Conservation (phyloP, 2,113 vertebrate species). For the Megaptera novaeangliae region DNA sequence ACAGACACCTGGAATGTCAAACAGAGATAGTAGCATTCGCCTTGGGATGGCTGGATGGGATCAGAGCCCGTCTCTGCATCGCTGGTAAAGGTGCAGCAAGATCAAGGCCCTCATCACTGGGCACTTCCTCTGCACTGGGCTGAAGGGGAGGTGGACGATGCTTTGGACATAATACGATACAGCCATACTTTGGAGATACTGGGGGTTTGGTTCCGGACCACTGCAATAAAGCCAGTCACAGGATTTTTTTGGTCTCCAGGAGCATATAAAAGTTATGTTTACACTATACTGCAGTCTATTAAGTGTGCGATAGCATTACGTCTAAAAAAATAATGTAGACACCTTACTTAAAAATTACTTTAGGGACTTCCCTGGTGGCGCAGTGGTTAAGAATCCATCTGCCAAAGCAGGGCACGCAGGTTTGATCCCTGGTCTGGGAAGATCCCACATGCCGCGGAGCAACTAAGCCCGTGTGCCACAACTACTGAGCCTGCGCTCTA, state of each 20-base stretch:
- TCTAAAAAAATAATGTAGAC: too few relatives aligned
- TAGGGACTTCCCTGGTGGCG: too few relatives aligned
- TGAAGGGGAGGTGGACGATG: accelerated
- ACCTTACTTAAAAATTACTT: neutral
- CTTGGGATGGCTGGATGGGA: neutral
- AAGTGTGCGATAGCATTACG: too few relatives aligned
- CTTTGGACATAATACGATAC: neutral
- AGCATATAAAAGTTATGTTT: neutral
- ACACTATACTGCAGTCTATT: neutral
- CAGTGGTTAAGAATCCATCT: neutral
- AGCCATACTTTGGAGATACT: neutral
- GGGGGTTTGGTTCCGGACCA: neutral
- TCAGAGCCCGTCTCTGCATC: too few relatives aligned
- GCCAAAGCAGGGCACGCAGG: neutral
- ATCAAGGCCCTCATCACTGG: neutral
- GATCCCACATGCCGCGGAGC: neutral
- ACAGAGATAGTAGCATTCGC: accelerated
- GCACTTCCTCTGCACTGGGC: neutral
- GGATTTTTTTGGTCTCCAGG: neutral
- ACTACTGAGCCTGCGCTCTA: too few relatives aligned
- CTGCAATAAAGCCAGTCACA: neutral
- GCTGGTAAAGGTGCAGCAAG: neutral
- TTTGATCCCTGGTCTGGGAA: neutral
- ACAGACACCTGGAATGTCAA: slow-evolving; percentile 51
- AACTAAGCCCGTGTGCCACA: neutral